Evolutionary conservation across 2,797 vertebrate species (phyloP), one percentile per base, ranked within the genome.

Genomic region (Notamacropus eugenii): DNA sequence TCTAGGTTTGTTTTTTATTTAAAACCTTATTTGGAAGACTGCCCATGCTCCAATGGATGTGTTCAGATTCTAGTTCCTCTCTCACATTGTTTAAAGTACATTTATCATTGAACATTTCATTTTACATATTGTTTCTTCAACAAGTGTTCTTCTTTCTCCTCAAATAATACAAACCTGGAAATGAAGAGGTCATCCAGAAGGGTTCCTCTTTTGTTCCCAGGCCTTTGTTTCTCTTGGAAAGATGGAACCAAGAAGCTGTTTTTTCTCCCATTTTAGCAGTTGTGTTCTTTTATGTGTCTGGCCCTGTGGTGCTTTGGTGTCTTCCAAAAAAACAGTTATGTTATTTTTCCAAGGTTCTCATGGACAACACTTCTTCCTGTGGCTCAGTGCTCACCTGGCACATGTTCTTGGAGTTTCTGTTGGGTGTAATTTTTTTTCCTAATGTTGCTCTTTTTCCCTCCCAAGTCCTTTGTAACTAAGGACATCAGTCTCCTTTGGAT

Each of bases 321-420:
- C 54, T 74, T 6, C 5, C 13, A 0, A 52, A 87, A 87, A 94
- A n/a, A 97, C 40, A 92, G n/a, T 92, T 93, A 91, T n/a, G 50
- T 74, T 93, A 90, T 94, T 97, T 97, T 97, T 97, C 96, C 96
- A 91, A 92, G n/a, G 54, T 54, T 74, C 96, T 94, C 54, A 29
- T 92, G 62, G 90, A 94, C 34, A 52, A 55, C 93, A 95, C 22
- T 31, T 54, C 31, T 94, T 95, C 95, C 58, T 95, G 29, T 96
- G 54, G 54, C 93, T 96, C 56, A 27, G 74, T 97, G 29, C 95
- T 96, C 93, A 54, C 54, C 40, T 31, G 74, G 58, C 55, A 91
- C 46, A 87, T 97, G 98, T 96, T 97, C 12, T 0, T 87, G 50
- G 59, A 95, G 34, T 95, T 93, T 96, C 5, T 54, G 4, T 90